phyloP scores from a whole-genome alignment of 2,113 vertebrate species.

The Cervus canadensis region DNA sequence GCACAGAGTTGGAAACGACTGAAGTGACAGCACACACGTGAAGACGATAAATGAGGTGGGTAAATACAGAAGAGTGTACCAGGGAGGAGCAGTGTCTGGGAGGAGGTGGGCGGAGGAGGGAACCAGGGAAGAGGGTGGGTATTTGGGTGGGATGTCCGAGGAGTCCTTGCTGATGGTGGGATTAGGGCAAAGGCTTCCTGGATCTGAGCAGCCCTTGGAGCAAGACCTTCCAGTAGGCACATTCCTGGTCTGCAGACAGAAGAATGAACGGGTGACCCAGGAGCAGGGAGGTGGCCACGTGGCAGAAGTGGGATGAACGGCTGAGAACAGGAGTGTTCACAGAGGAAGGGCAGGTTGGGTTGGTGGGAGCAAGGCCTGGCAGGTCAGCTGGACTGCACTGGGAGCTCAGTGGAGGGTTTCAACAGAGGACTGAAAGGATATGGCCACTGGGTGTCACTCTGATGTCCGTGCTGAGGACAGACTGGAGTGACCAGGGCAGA shows the following conservation, averaged over 20 bases:
- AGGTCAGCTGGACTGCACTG: background rate
- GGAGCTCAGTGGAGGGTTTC: background rate
- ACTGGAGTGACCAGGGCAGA: background rate
- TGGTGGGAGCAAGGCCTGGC: background rate
- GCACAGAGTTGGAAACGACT: background rate
- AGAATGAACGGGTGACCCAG: background rate
- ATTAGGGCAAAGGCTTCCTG: background rate
- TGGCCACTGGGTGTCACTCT: background rate
- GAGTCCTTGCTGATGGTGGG: background rate
- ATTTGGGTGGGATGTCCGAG: background rate
- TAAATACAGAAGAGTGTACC: background rate
- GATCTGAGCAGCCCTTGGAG: background rate
- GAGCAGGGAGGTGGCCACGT: background rate
- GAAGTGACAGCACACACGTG: background rate
- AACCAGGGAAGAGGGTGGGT: background rate
- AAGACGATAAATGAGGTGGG: background rate
- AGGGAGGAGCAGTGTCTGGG: background rate
- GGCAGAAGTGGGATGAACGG: background rate
- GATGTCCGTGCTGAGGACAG: background rate
- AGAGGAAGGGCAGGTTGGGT: fast-evolving
- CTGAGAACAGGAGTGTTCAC: background rate
- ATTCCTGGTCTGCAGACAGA: background rate
- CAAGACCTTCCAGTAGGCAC: background rate
- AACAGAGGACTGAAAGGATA: background rate
- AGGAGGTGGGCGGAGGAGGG: background rate